Conservation (phyloP, 2,888 invertebrate species). For the Anaspis maculata region DNA sequence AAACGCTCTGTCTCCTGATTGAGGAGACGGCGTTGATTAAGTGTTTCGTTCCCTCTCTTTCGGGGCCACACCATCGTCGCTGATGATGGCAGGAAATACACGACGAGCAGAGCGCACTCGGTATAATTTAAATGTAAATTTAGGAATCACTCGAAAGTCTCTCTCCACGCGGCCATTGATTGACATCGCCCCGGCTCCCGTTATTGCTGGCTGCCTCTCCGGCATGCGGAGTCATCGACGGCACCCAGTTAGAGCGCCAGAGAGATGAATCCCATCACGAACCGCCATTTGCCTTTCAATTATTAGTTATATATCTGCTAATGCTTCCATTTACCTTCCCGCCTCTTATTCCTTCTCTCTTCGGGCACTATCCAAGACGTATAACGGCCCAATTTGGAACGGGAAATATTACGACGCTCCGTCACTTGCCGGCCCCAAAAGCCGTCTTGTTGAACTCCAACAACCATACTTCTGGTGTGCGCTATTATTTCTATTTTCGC, state of each 20-base stretch:
- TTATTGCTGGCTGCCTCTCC: too few relatives aligned
- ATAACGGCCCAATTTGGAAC: too few relatives aligned
- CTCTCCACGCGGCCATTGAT: conserved; percentile 24
- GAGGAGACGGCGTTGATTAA: conserved; percentile 25
- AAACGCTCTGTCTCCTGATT: conserved; percentile 21
- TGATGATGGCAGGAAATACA: conserved; percentile 2
- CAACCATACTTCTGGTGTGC: too few relatives aligned
- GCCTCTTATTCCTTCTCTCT: too few relatives aligned
- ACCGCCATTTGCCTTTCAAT: conserved; percentile 17
- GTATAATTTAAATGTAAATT: conserved; percentile 32
- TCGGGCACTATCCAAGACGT: too few relatives aligned
- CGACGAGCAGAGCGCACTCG: conserved; percentile 18
- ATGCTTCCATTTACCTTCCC: too few relatives aligned
- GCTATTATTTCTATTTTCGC: too few relatives aligned
- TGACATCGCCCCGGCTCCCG: conserved; percentile 18
- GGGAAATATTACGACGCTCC: too few relatives aligned
- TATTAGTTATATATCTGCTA: conserved; percentile 19
- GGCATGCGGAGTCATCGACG: too few relatives aligned
- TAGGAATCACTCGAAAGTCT: conserved; percentile 24
- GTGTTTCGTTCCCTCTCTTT: conserved; percentile 25
- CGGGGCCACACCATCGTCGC: conserved; percentile 16
- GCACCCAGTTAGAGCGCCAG: conserved; percentile 5
- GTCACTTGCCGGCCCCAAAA: too few relatives aligned
- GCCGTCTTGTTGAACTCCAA: too few relatives aligned
- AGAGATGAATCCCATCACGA: conserved; percentile 15